These are phyloP conservation scores for Ophiodon elongatus DNA, from an alignment of 2,113 vertebrate genomes.

Conservation along the genomic window DNA sequence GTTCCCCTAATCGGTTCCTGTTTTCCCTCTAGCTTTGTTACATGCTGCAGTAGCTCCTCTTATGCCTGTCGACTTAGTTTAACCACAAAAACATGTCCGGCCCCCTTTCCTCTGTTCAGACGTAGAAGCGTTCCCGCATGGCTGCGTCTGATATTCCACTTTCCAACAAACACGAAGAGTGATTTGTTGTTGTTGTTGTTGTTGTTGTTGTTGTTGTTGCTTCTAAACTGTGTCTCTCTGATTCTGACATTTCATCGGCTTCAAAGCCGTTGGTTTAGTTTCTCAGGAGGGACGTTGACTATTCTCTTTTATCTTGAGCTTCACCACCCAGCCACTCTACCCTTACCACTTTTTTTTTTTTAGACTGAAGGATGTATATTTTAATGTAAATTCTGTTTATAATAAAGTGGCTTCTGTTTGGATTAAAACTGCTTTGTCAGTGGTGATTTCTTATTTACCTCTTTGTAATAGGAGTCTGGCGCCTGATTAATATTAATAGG, in stretches of 20 bases:
- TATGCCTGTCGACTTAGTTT: conserved; percentile 48
- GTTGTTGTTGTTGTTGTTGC: too few relatives aligned
- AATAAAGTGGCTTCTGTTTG: conserved; percentile 60
- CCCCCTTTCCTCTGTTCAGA: conserved; percentile 1
- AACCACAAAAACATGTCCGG: not conserved
- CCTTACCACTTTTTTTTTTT: conserved; percentile 5
- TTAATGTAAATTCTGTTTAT: conserved; percentile 38
- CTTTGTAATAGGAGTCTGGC: not conserved
- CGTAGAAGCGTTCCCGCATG: conserved; percentile 8
- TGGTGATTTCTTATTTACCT: not conserved
- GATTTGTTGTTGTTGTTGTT: conserved; percentile 32
- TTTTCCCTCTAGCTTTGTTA: conserved; percentile 38
- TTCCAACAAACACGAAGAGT: not conserved
- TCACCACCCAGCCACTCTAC: not conserved
- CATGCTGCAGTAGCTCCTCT: conserved; percentile 52
- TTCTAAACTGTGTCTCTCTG: conserved; percentile 8
- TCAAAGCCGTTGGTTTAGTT: conserved; percentile 12
- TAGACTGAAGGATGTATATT: conserved; percentile 10
- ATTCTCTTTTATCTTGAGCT: conserved; percentile 29
- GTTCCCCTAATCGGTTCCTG: conserved; percentile 43
- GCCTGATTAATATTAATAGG: not conserved
- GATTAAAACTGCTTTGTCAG: conserved; percentile 9
- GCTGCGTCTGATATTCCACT: conserved; percentile 38
- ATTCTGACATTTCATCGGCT: conserved; percentile 26
- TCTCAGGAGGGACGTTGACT: not conserved